These are phyloP conservation scores for Calameuta idolon DNA, from an alignment of 2,888 invertebrate genomes.

Conservation along the genomic window DNA sequence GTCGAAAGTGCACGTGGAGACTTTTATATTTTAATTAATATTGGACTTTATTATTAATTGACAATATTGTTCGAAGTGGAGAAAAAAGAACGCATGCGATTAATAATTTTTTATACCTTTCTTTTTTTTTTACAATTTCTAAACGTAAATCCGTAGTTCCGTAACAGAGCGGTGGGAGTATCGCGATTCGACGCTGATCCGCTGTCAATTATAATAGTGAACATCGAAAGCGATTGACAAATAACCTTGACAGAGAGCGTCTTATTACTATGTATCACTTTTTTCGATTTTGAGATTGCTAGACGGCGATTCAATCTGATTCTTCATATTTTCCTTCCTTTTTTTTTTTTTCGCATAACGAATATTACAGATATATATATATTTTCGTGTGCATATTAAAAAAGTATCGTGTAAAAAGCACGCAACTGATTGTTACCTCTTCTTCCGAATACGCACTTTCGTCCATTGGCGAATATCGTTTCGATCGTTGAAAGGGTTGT, in stretches of 20 bases:
- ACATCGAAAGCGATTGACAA: slow-evolving; percentile 47
- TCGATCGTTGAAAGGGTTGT: not conserved
- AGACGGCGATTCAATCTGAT: not conserved
- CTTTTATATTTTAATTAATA: slow-evolving; percentile 24
- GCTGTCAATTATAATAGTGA: slow-evolving; percentile 39
- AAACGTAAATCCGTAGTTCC: not conserved
- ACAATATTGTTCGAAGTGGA: slow-evolving; percentile 34
- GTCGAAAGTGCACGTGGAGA: slow-evolving; percentile 3
- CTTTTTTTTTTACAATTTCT: not conserved
- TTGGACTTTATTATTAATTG: slow-evolving; percentile 42
- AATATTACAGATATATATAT: slow-evolving; percentile 35
- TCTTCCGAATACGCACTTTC: not conserved
- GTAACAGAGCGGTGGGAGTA: slow-evolving; percentile 35
- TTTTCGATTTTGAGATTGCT: slow-evolving; percentile 14
- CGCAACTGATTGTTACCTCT: not conserved
- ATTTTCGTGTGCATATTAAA: slow-evolving; percentile 24
- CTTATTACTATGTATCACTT: slow-evolving; percentile 5
- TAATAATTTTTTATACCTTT: not conserved
- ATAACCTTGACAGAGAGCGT: slow-evolving; percentile 7
- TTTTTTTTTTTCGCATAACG: slow-evolving; percentile 26
- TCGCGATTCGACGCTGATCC: slow-evolving; percentile 31
- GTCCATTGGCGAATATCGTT: not conserved
- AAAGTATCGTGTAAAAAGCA: not conserved
- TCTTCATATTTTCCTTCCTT: not conserved
- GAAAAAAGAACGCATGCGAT: slow-evolving; percentile 6